Evolutionary conservation across 2,113 vertebrate genomes (phyloP).

Genomic region (Ivindomyrus marchei): DNA sequence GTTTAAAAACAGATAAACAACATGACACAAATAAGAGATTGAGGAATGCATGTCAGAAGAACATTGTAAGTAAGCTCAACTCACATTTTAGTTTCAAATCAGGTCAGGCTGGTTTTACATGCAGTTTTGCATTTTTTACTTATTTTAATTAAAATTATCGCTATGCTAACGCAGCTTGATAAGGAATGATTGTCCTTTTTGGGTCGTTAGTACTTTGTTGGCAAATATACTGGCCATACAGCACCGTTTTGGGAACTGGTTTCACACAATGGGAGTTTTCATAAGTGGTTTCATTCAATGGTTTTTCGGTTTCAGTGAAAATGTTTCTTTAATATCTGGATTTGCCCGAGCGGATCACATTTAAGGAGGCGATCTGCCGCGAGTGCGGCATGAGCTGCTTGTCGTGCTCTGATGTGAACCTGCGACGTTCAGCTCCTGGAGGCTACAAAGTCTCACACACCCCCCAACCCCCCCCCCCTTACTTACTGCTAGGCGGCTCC

Average conservation of each 20-base stretch:
- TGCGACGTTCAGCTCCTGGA: neutral
- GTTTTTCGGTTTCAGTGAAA: neutral
- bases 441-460: neutral
- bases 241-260: conserved; percentile 1
- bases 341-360: neutral
- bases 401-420: neutral
- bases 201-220: neutral
- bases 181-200: neutral
- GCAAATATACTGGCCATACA: neutral
- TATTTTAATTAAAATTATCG: conserved; percentile 3
- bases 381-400: neutral
- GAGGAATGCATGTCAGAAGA: neutral
- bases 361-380: neutral
- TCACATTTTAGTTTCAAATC: neutral
- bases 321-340: neutral
- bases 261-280: neutral
- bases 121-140: neutral
- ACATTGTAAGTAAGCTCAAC: neutral
- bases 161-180: neutral
- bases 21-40: neutral
- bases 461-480: neutral
- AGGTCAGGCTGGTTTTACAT: neutral
- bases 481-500: neutral
- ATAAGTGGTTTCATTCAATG: neutral
- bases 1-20: conserved; percentile 9